Conservation (phyloP, 2,113 vertebrate genomes). For the Osmerus mordax region DNA sequence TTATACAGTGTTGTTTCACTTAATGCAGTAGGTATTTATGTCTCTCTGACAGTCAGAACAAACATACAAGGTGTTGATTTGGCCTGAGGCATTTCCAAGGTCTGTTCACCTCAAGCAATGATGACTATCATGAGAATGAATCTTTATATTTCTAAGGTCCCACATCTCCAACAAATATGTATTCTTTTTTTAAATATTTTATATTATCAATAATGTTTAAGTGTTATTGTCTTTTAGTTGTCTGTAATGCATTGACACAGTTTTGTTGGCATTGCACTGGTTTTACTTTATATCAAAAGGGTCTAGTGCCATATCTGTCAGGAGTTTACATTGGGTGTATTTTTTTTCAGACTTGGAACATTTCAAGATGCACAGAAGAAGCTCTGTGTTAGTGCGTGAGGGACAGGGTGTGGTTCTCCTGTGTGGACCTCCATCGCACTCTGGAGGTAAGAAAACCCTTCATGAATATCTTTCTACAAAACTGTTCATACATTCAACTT, state of each 20-base stretch:
- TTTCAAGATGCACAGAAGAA: slow-evolving; percentile 89
- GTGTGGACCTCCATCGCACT: slow-evolving; percentile 89
- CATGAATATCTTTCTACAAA: background rate
- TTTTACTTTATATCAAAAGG: background rate
- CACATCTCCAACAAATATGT: too few species aligned
- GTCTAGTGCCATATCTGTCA: too few species aligned
- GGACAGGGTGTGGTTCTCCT: slow-evolving; percentile 96
- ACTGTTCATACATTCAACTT: too few species aligned
- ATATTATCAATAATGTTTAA: too few species aligned
- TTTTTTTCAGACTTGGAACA: slow-evolving; percentile 87
- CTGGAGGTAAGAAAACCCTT: slow-evolving; percentile 77
- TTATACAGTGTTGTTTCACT: slow-evolving; percentile 2
- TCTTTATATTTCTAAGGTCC: too few species aligned
- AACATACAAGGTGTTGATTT: slow-evolving; percentile 18
- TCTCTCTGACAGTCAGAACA: slow-evolving; percentile 15
- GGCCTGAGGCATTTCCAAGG: slow-evolving; percentile 43
- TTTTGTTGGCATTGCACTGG: background rate
- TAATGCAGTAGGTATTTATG: slow-evolving; percentile 9
- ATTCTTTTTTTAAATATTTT: too few species aligned
- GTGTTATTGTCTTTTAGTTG: too few species aligned
- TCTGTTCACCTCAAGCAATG: slow-evolving; percentile 35
- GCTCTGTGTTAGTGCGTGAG: slow-evolving; percentile 88
- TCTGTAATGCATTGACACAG: too few species aligned
- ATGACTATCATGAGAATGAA: background rate
- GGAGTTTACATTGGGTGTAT: slow-evolving; percentile 16